These are phyloP conservation scores for Torymus tubicola DNA, from an alignment of 2,888 invertebrate species.

Conservation along the genomic window DNA sequence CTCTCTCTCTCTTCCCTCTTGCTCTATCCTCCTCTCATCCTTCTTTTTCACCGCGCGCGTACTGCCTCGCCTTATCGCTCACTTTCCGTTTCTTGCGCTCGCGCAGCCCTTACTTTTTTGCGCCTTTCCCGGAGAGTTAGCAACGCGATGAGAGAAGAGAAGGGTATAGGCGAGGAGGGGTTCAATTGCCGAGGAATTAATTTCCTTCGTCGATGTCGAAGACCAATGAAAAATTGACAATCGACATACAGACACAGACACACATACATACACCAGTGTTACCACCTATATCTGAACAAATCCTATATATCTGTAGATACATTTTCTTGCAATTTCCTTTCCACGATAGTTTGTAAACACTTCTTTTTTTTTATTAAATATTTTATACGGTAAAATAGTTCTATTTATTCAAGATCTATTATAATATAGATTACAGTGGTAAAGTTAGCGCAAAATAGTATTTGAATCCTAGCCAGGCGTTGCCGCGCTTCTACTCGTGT, in stretches of 20 bases:
- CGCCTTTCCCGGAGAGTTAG: background rate
- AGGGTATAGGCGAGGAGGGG: background rate
- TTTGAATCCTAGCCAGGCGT: conserved; percentile 21
- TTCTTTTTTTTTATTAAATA: too few relatives aligned
- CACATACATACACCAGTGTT: background rate
- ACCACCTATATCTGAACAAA: too few relatives aligned
- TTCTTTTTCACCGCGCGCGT: conserved; percentile 5
- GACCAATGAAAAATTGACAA: conserved; percentile 49
- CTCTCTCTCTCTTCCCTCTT: background rate
- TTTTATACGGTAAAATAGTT: too few relatives aligned
- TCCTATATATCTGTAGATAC: too few relatives aligned
- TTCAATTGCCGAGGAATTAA: conserved; percentile 52
- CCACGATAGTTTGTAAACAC: too few relatives aligned
- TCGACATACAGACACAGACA: background rate
- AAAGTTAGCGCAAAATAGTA: background rate
- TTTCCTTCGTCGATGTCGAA: conserved; percentile 29
- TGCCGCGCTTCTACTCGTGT: background rate
- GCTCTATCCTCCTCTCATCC: background rate
- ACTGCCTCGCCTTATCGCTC: conserved; percentile 19
- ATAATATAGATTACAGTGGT: too few relatives aligned
- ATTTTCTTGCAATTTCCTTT: too few relatives aligned
- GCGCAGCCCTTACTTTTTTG: background rate
- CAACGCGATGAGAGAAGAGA: too few relatives aligned
- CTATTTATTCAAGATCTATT: too few relatives aligned
- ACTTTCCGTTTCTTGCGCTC: conserved; percentile 32